Conservation (phyloP, 2,113 vertebrate genomes). For the Bostrychus sinensis region DNA sequence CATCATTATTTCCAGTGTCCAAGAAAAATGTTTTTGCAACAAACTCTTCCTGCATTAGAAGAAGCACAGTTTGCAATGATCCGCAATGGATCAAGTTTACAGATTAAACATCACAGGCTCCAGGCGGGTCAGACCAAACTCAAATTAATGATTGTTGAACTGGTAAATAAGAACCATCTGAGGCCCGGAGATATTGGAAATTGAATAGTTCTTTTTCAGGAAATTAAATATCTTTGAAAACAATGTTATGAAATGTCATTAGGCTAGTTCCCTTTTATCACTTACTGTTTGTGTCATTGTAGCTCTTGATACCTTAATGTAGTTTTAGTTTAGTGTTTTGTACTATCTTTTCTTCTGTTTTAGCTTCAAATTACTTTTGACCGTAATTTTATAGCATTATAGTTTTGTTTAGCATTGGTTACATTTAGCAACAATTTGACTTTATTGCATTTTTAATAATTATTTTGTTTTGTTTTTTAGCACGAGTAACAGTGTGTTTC, state of each 20-base stretch:
- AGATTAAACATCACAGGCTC: conserved; percentile 53
- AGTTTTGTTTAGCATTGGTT: too few relatives aligned
- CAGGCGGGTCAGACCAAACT: conserved; percentile 31
- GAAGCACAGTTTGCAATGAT: conserved; percentile 32
- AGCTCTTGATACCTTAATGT: too few relatives aligned
- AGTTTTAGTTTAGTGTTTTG: too few relatives aligned
- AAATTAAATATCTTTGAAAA: conserved; percentile 7
- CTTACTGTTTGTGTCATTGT: too few relatives aligned
- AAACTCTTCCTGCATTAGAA: conserved; percentile 37
- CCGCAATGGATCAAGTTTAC: conserved; percentile 50
- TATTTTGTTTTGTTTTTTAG: too few relatives aligned
- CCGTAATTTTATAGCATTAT: too few relatives aligned
- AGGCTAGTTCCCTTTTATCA: too few relatives aligned
- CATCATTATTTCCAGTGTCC: conserved; percentile 11
- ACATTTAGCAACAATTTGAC: too few relatives aligned
- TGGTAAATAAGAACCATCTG: conserved; percentile 7
- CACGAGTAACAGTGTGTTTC: too few relatives aligned
- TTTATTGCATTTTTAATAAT: too few relatives aligned
- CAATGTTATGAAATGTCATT: background rate
- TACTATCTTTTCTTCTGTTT: too few relatives aligned
- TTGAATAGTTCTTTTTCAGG: conserved; percentile 4
- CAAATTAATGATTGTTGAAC: conserved; percentile 6
- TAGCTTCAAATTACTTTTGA: too few relatives aligned
- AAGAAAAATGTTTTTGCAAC: conserved; percentile 20
- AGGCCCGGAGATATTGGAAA: background rate